These are phyloP conservation scores for Drosophila prostipennis DNA, from an alignment of 2,888 invertebrate species.

Conservation along the genomic window DNA sequence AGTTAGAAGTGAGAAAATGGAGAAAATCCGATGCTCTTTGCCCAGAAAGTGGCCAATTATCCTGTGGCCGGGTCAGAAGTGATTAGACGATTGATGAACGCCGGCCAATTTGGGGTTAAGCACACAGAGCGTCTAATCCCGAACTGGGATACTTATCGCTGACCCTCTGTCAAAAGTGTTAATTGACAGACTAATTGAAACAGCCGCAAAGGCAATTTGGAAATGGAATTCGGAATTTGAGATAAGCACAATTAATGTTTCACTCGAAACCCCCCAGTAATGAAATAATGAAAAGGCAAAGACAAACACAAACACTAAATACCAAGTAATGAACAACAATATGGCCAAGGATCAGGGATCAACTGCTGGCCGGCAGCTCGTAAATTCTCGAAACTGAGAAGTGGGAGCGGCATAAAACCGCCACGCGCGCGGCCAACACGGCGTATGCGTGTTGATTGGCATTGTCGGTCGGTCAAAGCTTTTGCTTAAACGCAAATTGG, in stretches of 20 bases:
- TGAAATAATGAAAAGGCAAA: constrained; percentile 43
- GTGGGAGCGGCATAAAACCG: constrained; percentile 24
- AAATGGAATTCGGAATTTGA: constrained; percentile 42
- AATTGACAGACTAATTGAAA: constrained; percentile 45
- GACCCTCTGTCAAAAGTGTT: constrained; percentile 20
- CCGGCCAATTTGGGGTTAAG: constrained; percentile 14
- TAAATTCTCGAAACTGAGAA: constrained; percentile 50
- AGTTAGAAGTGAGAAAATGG: background rate
- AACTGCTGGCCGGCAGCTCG: no score
- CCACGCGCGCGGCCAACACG: constrained; percentile 40
- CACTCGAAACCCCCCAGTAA: constrained; percentile 11
- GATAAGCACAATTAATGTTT: constrained; percentile 57
- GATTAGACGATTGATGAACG: constrained; percentile 27
- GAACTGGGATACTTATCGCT: constrained; percentile 5
- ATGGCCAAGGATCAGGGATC: constrained; percentile 26
- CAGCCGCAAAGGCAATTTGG: constrained; percentile 50
- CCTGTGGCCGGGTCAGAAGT: constrained; percentile 13
- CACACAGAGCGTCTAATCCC: constrained; percentile 12
- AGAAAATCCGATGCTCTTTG: background rate
- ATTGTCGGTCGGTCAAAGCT: constrained; percentile 26
- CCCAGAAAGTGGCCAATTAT: constrained; percentile 3
- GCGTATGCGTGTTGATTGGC: constrained; percentile 71
- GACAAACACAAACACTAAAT: constrained; percentile 28
- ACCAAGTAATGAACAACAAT: constrained; percentile 6
- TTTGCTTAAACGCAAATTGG: constrained; percentile 54